Percentiles rank a stretch among this genome's conserved stretches.
phyloP scores from a whole-genome alignment of 2,797 vertebrate species.

The Tinamus major region DNA sequence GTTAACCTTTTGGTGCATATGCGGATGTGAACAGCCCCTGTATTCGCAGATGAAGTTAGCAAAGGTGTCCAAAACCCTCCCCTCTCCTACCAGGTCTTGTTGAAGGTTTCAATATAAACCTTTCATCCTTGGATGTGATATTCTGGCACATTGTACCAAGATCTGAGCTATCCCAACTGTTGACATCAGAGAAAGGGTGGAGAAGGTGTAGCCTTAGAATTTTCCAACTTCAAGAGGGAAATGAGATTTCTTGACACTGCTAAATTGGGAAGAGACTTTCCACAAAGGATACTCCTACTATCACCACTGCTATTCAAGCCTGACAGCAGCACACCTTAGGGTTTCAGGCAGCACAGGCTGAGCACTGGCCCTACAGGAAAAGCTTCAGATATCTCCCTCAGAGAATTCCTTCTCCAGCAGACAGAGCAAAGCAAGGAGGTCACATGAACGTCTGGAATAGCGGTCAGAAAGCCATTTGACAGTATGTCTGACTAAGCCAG shows the following conservation, averaged over 20 bases:
- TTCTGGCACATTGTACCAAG: not conserved
- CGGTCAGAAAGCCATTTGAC: not conserved
- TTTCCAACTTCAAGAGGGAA: not conserved
- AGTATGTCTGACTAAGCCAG: not conserved
- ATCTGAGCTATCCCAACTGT: not conserved
- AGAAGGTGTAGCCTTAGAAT: not conserved
- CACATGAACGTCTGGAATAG: not conserved
- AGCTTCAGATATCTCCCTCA: not conserved
- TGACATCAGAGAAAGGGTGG: not conserved
- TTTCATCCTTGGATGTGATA: not conserved
- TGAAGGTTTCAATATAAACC: not conserved
- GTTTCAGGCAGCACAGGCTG: not conserved
- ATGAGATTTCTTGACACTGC: not conserved
- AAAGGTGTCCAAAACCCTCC: not conserved
- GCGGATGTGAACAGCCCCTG: not conserved
- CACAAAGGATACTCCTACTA: not conserved
- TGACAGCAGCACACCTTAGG: not conserved
- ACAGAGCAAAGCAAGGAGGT: not conserved
- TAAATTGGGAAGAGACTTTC: not conserved
- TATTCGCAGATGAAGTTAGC: not conserved
- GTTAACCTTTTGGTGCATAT: not conserved
- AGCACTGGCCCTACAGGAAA: not conserved
- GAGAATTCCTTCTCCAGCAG: not conserved
- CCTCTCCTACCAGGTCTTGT: not conserved
- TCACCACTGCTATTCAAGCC: not conserved